phyloP scores from a whole-genome alignment of 2,797 vertebrate genomes.

The Sylvia borin region DNA sequence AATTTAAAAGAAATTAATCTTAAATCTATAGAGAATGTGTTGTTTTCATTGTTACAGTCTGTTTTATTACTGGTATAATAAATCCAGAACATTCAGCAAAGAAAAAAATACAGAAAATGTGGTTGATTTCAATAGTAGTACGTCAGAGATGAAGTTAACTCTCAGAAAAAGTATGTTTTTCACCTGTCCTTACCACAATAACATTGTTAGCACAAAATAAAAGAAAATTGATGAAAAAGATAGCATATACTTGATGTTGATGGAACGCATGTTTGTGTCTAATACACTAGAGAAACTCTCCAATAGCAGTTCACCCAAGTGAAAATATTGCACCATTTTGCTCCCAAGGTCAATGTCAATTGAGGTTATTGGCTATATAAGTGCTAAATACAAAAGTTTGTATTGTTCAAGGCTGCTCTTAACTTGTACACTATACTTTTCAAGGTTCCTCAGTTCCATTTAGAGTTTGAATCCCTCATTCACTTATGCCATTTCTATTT shows the following conservation, averaged over 20 bases:
- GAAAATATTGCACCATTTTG: constrained; percentile 68
- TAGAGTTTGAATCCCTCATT: neutral
- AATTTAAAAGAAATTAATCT: neutral
- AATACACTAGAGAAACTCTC: constrained; percentile 69
- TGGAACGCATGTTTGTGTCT: constrained; percentile 57
- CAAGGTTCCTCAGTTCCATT: neutral
- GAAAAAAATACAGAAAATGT: neutral
- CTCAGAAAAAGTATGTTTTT: neutral
- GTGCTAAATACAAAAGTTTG: constrained; percentile 44
- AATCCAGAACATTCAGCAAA: neutral
- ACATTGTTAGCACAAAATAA: constrained; percentile 71
- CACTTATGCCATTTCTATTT: neutral
- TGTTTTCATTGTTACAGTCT: neutral
- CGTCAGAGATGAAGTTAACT: neutral
- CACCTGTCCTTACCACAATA: constrained; percentile 59
- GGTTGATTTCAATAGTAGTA: neutral
- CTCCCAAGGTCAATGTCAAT: constrained; percentile 64
- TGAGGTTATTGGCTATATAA: constrained; percentile 65
- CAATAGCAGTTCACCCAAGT: constrained; percentile 67
- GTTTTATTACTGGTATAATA: neutral
- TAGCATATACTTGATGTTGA: constrained; percentile 56
- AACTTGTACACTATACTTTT: neutral
- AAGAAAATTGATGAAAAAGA: constrained; percentile 72
- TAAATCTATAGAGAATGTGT: neutral
- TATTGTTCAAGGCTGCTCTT: constrained; percentile 24